phyloP scores from a whole-genome alignment of 2,797 vertebrate genomes.

The Sebastes matsubarae region DNA sequence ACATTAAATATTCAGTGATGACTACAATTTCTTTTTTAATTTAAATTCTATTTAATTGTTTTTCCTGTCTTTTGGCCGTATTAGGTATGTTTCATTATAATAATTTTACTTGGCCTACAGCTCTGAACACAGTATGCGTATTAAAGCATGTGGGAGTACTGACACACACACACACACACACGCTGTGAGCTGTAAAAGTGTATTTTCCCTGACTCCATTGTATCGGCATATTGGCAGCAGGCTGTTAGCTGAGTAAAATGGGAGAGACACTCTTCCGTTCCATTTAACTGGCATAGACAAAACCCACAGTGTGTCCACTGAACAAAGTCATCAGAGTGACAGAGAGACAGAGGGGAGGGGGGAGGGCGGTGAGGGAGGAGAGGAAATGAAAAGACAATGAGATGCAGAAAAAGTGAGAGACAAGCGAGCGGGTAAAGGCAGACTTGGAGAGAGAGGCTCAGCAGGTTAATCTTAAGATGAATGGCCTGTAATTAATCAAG shows the following conservation, averaged over 20 bases:
- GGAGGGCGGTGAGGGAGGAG: neutral
- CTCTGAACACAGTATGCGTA: neutral
- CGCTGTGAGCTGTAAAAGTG: neutral
- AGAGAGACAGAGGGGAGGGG: neutral
- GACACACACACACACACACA: too few species aligned
- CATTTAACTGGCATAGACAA: slow-evolving; percentile 26
- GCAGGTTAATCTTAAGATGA: slow-evolving; percentile 62
- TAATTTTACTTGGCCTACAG: neutral
- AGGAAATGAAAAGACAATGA: slow-evolving; percentile 46
- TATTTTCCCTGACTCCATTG: neutral
- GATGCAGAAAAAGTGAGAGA: slow-evolving; percentile 20
- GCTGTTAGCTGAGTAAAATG: slow-evolving; percentile 12
- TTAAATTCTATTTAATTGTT: too few species aligned
- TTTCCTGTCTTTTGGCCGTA: neutral
- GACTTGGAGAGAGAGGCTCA: slow-evolving; percentile 35
- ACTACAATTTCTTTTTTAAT: too few species aligned
- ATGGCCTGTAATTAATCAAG: slow-evolving; percentile 69
- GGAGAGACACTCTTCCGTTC: slow-evolving; percentile 21
- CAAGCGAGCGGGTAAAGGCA: slow-evolving; percentile 3
- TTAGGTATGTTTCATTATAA: neutral
- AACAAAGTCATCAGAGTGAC: slow-evolving; percentile 38
- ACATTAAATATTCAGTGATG: too few species aligned
- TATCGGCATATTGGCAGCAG: slow-evolving; percentile 19
- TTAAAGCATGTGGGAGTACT: neutral
- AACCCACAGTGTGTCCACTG: neutral